These are phyloP conservation scores for Bufo gargarizans DNA, from an alignment of 2,113 vertebrate genomes.

Conservation along the genomic window DNA sequence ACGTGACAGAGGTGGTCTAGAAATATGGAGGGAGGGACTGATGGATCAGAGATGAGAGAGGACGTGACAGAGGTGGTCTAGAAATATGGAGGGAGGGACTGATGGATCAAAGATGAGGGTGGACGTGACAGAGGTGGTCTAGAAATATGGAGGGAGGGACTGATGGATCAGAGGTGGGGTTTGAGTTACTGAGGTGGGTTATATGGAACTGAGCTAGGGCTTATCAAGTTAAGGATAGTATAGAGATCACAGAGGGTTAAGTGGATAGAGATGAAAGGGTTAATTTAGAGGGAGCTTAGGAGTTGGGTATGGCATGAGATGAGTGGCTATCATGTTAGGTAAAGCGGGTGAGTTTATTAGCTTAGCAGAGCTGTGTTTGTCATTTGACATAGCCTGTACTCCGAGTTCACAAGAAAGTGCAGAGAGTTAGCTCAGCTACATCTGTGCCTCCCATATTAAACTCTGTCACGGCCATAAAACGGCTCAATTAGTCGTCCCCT, in stretches of 20 bases:
- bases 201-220: neutral
- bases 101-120: neutral
- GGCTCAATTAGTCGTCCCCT: neutral
- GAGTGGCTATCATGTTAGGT: neutral
- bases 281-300: neutral
- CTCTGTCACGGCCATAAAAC: neutral
- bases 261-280: neutral
- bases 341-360: neutral
- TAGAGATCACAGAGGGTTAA: neutral
- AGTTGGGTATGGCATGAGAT: neutral
- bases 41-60: too few relatives aligned
- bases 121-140: neutral
- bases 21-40: neutral
- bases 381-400: neutral
- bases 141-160: neutral
- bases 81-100: neutral
- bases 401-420: neutral
- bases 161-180: too few relatives aligned
- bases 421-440: neutral
- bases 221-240: neutral
- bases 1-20: neutral
- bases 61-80: neutral
- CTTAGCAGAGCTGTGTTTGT: neutral
- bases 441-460: neutral
- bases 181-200: neutral